A percentile compares a stretch with the other conserved stretches of the same genome.
Evolutionary conservation across 2,888 invertebrate genomes (phyloP).

Genomic region (Gari tellinella): DNA sequence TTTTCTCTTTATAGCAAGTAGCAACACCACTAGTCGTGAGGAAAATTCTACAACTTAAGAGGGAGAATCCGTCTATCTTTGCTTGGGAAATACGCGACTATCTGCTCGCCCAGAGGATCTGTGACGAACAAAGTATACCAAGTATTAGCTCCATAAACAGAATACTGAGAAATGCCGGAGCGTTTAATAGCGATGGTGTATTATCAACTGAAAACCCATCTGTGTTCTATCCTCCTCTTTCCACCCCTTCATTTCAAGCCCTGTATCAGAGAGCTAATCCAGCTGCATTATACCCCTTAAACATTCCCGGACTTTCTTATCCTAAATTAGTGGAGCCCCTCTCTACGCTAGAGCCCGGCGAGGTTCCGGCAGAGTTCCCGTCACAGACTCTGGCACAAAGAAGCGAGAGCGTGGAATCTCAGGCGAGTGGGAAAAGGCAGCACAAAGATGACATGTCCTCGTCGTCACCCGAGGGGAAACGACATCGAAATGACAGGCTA

Average conservation of each 20-base stretch:
- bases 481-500: constrained; percentile 46
- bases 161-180: constrained; percentile 88
- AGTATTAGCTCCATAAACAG: constrained; percentile 97
- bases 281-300: constrained; percentile 61
- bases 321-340: constrained; percentile 76
- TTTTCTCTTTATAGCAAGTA: constrained; percentile 87
- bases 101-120: constrained; percentile 94
- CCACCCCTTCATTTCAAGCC: constrained; percentile 50
- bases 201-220: constrained; percentile 43
- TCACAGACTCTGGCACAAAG: constrained; percentile 14
- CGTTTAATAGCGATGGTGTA: constrained; percentile 61
- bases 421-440: constrained; percentile 21
- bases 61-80: constrained; percentile 98
- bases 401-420: constrained; percentile 9
- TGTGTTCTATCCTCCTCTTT: constrained; percentile 53
- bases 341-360: constrained; percentile 36
- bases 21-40: constrained; percentile 98
- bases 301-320: constrained; percentile 77
- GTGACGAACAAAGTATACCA: constrained; percentile 91
- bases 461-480: constrained; percentile 34
- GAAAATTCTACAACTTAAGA: constrained; percentile 96
- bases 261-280: constrained; percentile 48
- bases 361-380: constrained; percentile 14
- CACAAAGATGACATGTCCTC: constrained; percentile 13
- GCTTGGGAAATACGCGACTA: constrained; percentile 98